phyloP scores from a whole-genome alignment of 2,113 vertebrate species.

The Triplophysa dalaica region DNA sequence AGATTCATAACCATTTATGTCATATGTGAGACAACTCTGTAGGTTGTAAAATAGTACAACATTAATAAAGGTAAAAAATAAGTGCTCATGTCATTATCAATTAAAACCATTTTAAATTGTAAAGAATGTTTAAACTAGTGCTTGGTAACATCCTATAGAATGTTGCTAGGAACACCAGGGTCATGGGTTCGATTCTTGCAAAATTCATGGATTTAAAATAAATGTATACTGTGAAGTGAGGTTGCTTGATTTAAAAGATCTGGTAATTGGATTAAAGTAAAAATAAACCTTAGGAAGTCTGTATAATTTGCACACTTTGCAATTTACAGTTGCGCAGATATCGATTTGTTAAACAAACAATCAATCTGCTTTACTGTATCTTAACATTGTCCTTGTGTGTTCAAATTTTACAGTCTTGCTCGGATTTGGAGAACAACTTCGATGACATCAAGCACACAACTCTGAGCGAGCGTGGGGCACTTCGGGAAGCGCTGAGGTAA shows the following conservation, averaged over 20 bases:
- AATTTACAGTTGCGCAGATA: no score
- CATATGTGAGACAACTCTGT: neutral
- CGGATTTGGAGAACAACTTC: slow-evolving; percentile 95
- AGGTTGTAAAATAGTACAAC: neutral
- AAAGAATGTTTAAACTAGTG: no score
- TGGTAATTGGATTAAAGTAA: no score
- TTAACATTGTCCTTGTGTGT: neutral
- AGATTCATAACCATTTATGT: neutral
- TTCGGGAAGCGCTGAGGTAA: slow-evolving; percentile 93
- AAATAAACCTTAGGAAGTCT: no score
- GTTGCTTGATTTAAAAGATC: no score
- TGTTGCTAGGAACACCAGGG: no score
- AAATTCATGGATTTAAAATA: no score
- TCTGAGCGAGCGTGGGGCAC: slow-evolving; percentile 87
- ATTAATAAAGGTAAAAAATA: neutral
- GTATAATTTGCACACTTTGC: no score
- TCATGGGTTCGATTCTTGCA: no score
- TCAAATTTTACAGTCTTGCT: slow-evolving; percentile 70
- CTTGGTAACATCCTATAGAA: no score
- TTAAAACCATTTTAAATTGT: no score
- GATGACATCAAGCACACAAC: slow-evolving; percentile 96
- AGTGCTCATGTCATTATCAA: neutral
- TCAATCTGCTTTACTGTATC: neutral
- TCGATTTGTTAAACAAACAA: neutral
- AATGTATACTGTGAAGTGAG: no score